Conservation (phyloP, 2,113 vertebrate genomes). For the Vidua chalybeata region DNA sequence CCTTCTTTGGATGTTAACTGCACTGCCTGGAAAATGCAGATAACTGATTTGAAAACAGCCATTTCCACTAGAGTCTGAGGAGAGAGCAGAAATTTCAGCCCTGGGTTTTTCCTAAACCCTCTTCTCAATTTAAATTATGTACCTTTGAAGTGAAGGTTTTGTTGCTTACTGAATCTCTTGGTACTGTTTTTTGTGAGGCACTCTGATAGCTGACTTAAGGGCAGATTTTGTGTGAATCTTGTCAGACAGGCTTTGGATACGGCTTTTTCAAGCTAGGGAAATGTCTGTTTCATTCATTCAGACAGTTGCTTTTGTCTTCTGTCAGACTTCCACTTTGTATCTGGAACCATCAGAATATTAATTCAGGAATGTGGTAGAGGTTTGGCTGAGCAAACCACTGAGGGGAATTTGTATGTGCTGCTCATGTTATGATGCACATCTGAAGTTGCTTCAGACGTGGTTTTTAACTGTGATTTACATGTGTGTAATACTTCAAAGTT, state of each 20-base stretch:
- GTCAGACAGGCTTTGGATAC: neutral
- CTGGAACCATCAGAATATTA: neutral
- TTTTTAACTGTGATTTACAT: neutral
- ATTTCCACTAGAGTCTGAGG: neutral
- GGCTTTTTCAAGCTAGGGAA: neutral
- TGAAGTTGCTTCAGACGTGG: neutral
- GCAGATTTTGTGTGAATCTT: neutral
- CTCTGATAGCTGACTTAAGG: neutral
- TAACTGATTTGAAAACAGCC: neutral
- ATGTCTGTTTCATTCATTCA: neutral
- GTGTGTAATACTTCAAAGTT: neutral
- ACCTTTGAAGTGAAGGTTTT: neutral
- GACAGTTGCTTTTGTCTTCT: neutral
- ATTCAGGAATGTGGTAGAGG: neutral
- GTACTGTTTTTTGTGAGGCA: neutral
- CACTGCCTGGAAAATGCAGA: neutral
- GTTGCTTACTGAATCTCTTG: neutral
- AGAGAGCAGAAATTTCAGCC: neutral
- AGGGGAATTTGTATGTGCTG: neutral
- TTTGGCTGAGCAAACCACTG: neutral
- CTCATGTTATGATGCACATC: neutral
- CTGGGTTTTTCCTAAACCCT: neutral
- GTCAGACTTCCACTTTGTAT: neutral
- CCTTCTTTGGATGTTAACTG: neutral
- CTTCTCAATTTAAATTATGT: neutral